Percentiles rank a stretch among this genome's conserved stretches.
These are phyloP conservation scores for Nezara viridula DNA, from an alignment of 2,888 invertebrate genomes.

Conservation along the genomic window DNA sequence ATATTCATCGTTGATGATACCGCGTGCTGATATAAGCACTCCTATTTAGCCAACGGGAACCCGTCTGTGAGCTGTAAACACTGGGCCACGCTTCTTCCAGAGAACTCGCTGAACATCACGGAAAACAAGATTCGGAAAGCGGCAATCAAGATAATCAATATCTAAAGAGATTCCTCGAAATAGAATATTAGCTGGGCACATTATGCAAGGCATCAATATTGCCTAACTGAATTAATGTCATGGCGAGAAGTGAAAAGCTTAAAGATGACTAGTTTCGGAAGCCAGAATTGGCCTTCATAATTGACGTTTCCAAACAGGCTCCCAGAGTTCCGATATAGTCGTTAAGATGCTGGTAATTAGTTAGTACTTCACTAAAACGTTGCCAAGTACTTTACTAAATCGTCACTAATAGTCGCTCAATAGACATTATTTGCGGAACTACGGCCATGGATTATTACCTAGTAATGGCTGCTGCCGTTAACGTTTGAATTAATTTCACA, in stretches of 20 bases:
- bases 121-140: background rate
- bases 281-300: background rate
- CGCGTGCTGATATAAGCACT: background rate
- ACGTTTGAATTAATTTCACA: no score
- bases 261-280: background rate
- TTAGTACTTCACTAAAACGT: background rate
- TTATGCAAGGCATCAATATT: slow-evolving; percentile 4
- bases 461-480: no score
- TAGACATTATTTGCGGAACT: background rate
- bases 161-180: background rate
- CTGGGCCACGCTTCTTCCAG: background rate
- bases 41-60: background rate
- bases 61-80: no score
- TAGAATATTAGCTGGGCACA: background rate
- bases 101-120: background rate
- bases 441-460: no score
- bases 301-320: background rate
- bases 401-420: background rate
- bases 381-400: background rate
- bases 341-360: background rate
- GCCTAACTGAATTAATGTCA: background rate
- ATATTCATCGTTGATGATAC: background rate
- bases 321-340: background rate
- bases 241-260: background rate
- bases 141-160: background rate